Conservation (phyloP, 2,888 invertebrate species). For the Tetragonisca angustula region DNA sequence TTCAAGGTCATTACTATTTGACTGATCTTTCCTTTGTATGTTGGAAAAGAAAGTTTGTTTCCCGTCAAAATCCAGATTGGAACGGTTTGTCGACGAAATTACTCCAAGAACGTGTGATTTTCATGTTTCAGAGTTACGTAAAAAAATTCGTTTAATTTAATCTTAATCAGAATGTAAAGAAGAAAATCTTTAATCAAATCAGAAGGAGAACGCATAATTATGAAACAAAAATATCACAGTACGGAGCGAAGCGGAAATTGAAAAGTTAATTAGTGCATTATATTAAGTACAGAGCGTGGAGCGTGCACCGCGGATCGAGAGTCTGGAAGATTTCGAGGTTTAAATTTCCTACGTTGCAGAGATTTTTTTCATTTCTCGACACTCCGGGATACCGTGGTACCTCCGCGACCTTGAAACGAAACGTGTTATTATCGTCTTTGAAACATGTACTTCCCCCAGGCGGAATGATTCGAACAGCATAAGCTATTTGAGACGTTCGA, state of each 20-base stretch:
- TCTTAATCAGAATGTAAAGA: not conserved
- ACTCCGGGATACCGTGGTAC: conserved; percentile 44
- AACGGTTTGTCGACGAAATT: too few species aligned
- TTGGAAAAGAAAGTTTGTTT: too few species aligned
- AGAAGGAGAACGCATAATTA: not conserved
- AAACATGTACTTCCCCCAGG: conserved; percentile 59
- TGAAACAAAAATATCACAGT: not conserved
- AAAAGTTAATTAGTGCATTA: conserved; percentile 36
- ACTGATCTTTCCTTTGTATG: too few species aligned
- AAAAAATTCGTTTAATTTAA: not conserved
- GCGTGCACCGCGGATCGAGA: not conserved
- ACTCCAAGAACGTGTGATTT: too few species aligned
- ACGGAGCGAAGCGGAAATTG: conserved; percentile 7
- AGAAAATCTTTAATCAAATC: not conserved
- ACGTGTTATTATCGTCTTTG: conserved; percentile 60
- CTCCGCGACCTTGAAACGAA: conserved; percentile 59
- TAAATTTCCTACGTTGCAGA: conserved; percentile 41
- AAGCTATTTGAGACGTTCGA: conserved; percentile 40
- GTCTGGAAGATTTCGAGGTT: conserved; percentile 10
- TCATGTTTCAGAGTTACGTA: too few species aligned
- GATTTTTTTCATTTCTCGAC: conserved; percentile 39
- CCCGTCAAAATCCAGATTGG: too few species aligned
- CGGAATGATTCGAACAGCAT: conserved; percentile 51
- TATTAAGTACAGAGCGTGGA: conserved; percentile 8
- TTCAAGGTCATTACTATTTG: too few species aligned